A percentile compares a stretch with the other conserved stretches of the same genome.
Conservation (phyloP, 2,888 invertebrate genomes). For the Electrophaes corylata region DNA sequence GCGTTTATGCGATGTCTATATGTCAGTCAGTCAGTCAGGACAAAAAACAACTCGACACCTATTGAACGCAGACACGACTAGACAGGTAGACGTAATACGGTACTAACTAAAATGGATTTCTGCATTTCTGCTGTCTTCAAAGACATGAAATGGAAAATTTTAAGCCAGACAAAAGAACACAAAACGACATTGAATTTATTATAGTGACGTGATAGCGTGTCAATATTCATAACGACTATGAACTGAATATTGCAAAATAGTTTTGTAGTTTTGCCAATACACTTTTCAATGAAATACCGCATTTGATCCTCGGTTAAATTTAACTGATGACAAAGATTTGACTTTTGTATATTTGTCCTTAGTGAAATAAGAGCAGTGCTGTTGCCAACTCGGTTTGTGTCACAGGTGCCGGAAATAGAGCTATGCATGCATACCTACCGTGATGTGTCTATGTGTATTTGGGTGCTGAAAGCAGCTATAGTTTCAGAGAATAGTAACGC, state of each 20-base stretch:
- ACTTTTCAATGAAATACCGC: slow-evolving; percentile 1
- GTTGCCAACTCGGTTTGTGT: slow-evolving; percentile 73
- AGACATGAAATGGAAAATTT: background rate
- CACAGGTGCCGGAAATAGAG: slow-evolving; percentile 69
- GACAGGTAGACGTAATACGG: background rate
- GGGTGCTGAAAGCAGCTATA: slow-evolving; percentile 38
- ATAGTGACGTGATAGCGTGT: background rate
- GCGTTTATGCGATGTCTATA: too few species aligned
- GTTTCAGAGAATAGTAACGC: slow-evolving; percentile 52
- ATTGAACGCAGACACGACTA: background rate
- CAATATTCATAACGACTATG: background rate
- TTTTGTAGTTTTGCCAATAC: slow-evolving; percentile 15
- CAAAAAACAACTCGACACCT: too few species aligned
- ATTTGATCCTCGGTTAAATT: slow-evolving; percentile 33
- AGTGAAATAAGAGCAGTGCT: slow-evolving; percentile 55
- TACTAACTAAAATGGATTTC: background rate
- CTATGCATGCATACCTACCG: slow-evolving; percentile 35
- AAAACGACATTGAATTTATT: background rate
- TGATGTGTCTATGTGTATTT: slow-evolving; percentile 19
- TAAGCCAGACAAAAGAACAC: background rate
- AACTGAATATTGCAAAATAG: background rate
- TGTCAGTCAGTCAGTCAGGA: too few species aligned
- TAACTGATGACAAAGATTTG: slow-evolving; percentile 46
- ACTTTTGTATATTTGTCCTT: slow-evolving; percentile 69
- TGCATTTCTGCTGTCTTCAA: background rate